Evolutionary conservation across 2,888 invertebrate genomes (phyloP).

Genomic region (Oxytorus armatus): DNA sequence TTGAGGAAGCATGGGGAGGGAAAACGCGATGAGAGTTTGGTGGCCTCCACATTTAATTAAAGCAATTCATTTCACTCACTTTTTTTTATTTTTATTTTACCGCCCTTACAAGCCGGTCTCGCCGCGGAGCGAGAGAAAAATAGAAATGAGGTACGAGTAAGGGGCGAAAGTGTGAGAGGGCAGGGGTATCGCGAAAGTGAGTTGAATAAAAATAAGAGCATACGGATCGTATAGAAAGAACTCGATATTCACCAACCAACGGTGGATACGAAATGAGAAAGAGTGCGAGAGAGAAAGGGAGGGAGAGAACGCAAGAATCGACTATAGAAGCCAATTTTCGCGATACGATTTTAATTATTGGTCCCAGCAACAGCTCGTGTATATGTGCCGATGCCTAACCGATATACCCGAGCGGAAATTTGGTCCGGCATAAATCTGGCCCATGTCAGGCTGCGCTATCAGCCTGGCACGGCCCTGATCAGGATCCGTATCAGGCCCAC

Average conservation of each 20-base stretch:
- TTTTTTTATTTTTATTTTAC: constrained; percentile 65
- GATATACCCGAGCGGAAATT: too few species aligned
- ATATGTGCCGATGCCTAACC: background rate
- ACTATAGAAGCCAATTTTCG: constrained; percentile 65
- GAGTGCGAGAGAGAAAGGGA: background rate
- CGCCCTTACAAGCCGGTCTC: constrained; percentile 45
- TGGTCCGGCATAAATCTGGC: too few species aligned
- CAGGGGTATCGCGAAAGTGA: constrained; percentile 29
- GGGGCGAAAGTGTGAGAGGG: constrained; percentile 1
- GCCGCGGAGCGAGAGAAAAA: constrained; percentile 2
- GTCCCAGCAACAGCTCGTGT: constrained; percentile 28
- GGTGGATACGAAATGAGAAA: constrained; percentile 8
- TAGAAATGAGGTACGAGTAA: background rate
- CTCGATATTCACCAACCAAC: constrained; percentile 41
- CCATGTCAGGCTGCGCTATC: too few species aligned
- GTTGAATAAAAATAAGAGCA: constrained; percentile 17
- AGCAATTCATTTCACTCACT: constrained; percentile 73
- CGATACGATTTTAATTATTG: constrained; percentile 66
- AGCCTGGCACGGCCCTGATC: too few species aligned
- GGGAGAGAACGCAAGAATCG: background rate
- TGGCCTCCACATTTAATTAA: constrained; percentile 76
- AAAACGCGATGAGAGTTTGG: constrained; percentile 49
- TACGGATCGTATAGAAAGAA: constrained; percentile 46
- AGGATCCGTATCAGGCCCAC: too few species aligned
- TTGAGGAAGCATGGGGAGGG: constrained; percentile 31